A percentile compares a stretch with the other conserved stretches of the same genome.
Conservation (phyloP, 2,797 vertebrate species). For the Cheirogaleus major region DNA sequence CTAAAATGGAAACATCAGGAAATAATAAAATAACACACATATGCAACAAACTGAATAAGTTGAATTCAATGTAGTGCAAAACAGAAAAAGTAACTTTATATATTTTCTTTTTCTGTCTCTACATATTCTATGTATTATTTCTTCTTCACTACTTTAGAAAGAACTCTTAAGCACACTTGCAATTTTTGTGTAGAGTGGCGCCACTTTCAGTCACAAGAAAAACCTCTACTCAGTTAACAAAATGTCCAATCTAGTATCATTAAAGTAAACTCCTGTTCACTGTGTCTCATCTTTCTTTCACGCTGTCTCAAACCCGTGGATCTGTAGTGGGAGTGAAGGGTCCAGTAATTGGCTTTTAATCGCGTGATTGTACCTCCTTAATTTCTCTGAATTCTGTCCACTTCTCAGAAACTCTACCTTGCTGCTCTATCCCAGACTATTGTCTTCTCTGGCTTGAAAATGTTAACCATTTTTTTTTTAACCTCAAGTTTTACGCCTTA, state of each 20-base stretch:
- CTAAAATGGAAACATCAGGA: not conserved
- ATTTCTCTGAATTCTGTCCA: not conserved
- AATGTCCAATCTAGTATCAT: not conserved
- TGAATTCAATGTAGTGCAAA: not conserved
- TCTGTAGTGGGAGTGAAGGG: not conserved
- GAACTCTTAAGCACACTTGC: not conserved
- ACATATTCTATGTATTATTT: not conserved
- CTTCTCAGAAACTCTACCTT: not conserved
- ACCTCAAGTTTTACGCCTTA: not conserved
- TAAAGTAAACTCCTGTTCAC: not conserved
- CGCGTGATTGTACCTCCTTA: not conserved
- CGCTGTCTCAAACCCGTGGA: not conserved
- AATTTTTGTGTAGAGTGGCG: not conserved
- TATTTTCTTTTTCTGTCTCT: not conserved
- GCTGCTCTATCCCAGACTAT: rapidly evolving
- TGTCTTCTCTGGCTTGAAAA: not conserved
- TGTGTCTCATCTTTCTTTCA: not conserved
- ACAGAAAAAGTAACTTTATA: not conserved
- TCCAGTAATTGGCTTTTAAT: too few relatives aligned
- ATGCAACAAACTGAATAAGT: not conserved
- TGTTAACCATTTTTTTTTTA: not conserved
- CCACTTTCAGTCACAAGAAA: not conserved
- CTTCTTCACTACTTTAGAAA: not conserved
- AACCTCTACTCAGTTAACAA: not conserved
- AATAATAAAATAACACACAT: not conserved